Evolutionary conservation across 2,797 vertebrate genomes (phyloP).

Genomic region (Harpagifer antarcticus): DNA sequence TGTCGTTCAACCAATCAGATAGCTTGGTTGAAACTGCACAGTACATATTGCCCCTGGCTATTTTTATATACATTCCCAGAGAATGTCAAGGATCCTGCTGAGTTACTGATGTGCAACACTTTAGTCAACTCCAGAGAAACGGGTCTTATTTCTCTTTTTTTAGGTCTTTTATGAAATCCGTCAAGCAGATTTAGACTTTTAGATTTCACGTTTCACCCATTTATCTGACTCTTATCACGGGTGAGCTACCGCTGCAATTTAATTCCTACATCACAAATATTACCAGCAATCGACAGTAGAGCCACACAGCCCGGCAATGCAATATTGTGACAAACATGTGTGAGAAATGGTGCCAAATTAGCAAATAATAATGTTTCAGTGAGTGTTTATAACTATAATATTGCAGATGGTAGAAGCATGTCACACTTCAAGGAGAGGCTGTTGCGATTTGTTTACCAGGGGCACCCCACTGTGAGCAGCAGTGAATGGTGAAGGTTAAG

Average conservation of each 20-base stretch:
- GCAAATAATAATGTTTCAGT: background rate
- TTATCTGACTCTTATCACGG: conserved; percentile 36
- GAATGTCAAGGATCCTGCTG: conserved; percentile 5
- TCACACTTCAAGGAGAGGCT: background rate
- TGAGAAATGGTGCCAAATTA: conserved; percentile 12
- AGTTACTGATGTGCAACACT: conserved; percentile 37
- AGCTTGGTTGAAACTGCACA: conserved; percentile 4
- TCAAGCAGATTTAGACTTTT: conserved; percentile 43
- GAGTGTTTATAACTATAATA: background rate
- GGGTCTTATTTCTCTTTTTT: too few relatives aligned
- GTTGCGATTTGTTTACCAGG: conserved; percentile 25
- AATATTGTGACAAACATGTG: conserved; percentile 11
- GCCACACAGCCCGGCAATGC: background rate
- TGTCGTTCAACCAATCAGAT: conserved; percentile 3
- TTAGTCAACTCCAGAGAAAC: conserved; percentile 20
- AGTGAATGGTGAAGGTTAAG: conserved; percentile 60
- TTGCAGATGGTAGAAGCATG: conserved; percentile 4
- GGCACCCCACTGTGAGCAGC: conserved; percentile 6
- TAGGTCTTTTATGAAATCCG: conserved; percentile 6
- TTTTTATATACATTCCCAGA: conserved; percentile 19
- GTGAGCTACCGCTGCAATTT: conserved; percentile 24
- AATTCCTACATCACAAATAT: conserved; percentile 25
- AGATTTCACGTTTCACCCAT: conserved; percentile 39
- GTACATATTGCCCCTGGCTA: background rate
- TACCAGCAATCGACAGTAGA: conserved; percentile 22